These are phyloP conservation scores for Trichonephila clavipes DNA, from an alignment of 1,140 invertebrate species.

Conservation along the genomic window DNA sequence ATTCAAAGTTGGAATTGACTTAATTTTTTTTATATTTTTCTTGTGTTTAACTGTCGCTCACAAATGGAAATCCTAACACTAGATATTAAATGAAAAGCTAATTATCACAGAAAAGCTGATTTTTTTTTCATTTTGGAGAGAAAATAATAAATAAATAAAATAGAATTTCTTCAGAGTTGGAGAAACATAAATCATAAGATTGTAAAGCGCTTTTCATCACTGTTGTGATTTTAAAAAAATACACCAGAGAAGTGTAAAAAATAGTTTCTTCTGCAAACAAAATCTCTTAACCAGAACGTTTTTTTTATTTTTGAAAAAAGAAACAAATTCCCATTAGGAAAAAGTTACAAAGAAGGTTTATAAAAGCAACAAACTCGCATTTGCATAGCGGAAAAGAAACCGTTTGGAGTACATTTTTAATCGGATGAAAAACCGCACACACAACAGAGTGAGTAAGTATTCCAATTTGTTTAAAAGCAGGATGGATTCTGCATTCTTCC, in stretches of 20 bases:
- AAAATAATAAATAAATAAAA: too few relatives aligned
- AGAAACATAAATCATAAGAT: too few relatives aligned
- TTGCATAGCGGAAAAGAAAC: neutral
- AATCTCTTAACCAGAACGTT: neutral
- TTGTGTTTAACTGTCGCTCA: too few relatives aligned
- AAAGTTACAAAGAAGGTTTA: neutral
- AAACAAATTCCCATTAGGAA: neutral
- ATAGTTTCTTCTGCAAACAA: neutral
- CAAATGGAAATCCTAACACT: too few relatives aligned
- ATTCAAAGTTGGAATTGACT: too few relatives aligned
- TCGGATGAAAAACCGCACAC: neutral
- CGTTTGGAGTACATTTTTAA: slow-evolving; percentile 51
- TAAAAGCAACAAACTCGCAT: neutral
- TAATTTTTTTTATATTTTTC: too few relatives aligned
- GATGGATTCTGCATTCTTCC: neutral
- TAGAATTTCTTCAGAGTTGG: too few relatives aligned
- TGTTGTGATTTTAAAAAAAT: neutral
- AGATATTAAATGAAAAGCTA: too few relatives aligned
- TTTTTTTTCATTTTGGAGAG: too few relatives aligned
- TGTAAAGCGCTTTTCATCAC: neutral
- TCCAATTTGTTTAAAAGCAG: slow-evolving; percentile 58
- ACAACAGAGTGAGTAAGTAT: neutral
- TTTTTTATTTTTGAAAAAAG: neutral
- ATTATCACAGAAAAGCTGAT: too few relatives aligned
- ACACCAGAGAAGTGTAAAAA: neutral